phyloP scores from a whole-genome alignment of 2,113 vertebrate genomes.

The Labeo catla region DNA sequence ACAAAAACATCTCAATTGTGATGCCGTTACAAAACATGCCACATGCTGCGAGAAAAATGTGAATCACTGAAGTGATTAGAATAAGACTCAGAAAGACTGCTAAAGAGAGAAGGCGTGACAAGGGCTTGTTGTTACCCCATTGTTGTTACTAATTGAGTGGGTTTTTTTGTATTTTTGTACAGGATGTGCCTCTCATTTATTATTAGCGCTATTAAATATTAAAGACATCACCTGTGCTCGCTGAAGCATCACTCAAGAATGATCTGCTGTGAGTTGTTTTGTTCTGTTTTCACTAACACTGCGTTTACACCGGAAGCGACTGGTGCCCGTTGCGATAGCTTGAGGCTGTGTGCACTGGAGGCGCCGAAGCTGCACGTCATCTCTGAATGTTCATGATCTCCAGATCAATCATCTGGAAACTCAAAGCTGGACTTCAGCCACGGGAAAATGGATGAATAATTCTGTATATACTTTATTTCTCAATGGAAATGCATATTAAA shows the following conservation, averaged over 20 bases:
- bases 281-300: not conserved
- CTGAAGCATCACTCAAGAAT: not conserved
- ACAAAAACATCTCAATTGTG: conserved; percentile 46
- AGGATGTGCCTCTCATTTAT: not conserved
- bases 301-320: not conserved
- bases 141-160: not conserved
- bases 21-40: conserved; percentile 45
- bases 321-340: not conserved
- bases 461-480: not conserved
- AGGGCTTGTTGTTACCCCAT: conserved; percentile 39
- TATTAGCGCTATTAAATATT: conserved; percentile 12
- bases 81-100: conserved; percentile 17
- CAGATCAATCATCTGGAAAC: conserved; percentile 7
- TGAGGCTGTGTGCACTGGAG: not conserved
- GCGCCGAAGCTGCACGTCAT: not conserved
- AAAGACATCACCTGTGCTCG: not conserved
- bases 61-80: conserved; percentile 45
- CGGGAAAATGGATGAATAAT: not conserved
- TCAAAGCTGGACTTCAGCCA: not conserved
- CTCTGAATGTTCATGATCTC: not conserved
- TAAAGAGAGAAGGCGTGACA: conserved; percentile 32
- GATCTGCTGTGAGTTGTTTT: not conserved
- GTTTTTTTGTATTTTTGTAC: not conserved
- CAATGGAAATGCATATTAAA: not conserved
- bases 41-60: conserved; percentile 45